These are phyloP conservation scores for Acanthisitta chloris DNA, from an alignment of 2,113 vertebrate genomes.

Conservation along the genomic window DNA sequence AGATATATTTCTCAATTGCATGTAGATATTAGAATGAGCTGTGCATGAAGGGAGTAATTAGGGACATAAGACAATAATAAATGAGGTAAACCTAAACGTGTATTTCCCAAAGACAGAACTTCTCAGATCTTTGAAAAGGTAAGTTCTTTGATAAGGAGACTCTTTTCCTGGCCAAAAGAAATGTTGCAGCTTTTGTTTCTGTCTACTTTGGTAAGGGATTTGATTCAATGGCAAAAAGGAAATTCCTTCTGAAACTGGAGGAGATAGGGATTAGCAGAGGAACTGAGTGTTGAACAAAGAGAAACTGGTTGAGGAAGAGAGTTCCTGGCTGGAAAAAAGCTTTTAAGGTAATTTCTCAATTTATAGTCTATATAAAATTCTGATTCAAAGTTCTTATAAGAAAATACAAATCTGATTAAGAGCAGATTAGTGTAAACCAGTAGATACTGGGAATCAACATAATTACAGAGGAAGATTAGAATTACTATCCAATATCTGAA, in stretches of 20 bases:
- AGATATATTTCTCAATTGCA: neutral
- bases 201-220: neutral
- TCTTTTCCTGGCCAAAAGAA: neutral
- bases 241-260: conserved; percentile 16
- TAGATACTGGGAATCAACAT: neutral
- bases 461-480: neutral
- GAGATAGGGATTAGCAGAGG: neutral
- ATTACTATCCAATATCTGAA: neutral
- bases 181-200: neutral
- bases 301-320: neutral
- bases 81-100: neutral
- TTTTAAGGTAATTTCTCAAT: neutral
- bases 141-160: neutral
- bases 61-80: neutral
- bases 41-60: neutral
- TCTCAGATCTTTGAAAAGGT: neutral
- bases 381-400: neutral
- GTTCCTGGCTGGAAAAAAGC: neutral
- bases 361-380: neutral
- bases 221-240: neutral
- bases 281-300: neutral
- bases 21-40: neutral
- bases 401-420: neutral
- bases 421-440: neutral
- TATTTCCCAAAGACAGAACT: neutral